Conservation (phyloP, 1,140 invertebrate genomes). For the Aphis craccivora region DNA sequence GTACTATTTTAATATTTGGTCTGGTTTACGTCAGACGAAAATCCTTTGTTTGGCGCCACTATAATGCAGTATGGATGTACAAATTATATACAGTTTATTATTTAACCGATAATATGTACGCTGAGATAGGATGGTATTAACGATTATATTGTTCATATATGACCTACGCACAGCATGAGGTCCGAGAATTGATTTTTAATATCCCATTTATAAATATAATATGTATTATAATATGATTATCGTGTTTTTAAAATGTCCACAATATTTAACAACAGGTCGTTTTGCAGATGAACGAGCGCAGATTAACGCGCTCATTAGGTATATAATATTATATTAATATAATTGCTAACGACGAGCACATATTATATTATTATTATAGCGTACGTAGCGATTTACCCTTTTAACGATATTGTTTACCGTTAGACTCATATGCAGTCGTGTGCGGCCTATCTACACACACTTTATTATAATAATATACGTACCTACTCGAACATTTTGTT, state of each 20-base stretch:
- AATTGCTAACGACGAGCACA: neutral
- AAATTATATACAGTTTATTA: neutral
- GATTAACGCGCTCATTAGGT: neutral
- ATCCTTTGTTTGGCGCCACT: neutral
- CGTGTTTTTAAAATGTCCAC: neutral
- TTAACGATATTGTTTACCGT: conserved; percentile 22
- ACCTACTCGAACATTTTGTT: neutral
- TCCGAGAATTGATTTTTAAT: neutral
- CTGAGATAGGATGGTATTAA: neutral
- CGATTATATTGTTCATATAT: neutral
- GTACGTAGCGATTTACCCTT: neutral
- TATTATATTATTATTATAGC: neutral
- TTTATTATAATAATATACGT: too few relatives aligned
- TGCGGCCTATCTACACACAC: neutral
- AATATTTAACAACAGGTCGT: conserved; percentile 18
- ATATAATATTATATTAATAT: neutral
- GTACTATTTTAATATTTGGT: neutral
- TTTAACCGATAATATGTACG: neutral
- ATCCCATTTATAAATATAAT: neutral
- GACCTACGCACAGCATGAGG: neutral
- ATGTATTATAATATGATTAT: neutral
- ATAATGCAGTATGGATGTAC: neutral
- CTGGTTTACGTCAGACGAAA: neutral
- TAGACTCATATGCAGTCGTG: neutral
- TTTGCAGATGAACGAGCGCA: conserved; percentile 36